Percentiles rank a stretch among this genome's conserved stretches.
Evolutionary conservation across 2,113 vertebrate species (phyloP).

Genomic region (Pelobates fuscus): DNA sequence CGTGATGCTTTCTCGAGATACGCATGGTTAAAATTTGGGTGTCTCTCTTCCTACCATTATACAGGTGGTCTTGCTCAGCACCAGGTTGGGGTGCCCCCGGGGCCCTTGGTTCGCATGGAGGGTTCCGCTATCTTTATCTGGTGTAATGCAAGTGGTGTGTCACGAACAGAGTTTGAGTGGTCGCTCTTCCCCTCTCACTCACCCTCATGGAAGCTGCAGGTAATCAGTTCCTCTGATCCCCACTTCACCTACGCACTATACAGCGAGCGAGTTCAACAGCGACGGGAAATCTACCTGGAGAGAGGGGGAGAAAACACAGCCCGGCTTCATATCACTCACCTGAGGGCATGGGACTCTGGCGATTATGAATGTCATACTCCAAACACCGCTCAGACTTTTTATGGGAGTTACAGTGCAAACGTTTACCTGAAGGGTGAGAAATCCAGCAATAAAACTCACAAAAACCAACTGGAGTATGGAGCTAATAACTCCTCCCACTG

Average conservation of each 20-base stretch:
- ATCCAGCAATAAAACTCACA: not conserved
- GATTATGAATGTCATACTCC: conserved; percentile 78
- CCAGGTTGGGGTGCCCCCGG: conserved; percentile 81
- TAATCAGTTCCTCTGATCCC: conserved; percentile 84
- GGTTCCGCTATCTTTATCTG: conserved; percentile 89
- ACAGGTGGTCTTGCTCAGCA: conserved; percentile 77
- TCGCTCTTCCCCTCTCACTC: conserved; percentile 83
- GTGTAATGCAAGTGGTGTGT: conserved; percentile 87
- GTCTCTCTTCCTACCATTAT: no score
- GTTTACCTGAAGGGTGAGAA: conserved; percentile 83
- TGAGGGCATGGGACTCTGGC: conserved; percentile 81
- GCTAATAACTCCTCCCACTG: not conserved
- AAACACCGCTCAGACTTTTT: conserved; percentile 55
- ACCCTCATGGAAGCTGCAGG: conserved; percentile 86
- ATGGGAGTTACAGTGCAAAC: conserved; percentile 76
- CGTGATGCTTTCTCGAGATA: not conserved
- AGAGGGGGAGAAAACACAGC: conserved; percentile 75
- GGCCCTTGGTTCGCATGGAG: conserved; percentile 84
- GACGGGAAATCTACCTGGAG: conserved; percentile 85
- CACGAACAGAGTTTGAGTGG: conserved; percentile 90
- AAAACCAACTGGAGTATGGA: not conserved
- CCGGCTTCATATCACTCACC: conserved; percentile 84
- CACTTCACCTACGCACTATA: conserved; percentile 90
- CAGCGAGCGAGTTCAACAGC: conserved; percentile 75
- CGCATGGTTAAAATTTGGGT: not conserved